Evolutionary conservation across 2,797 vertebrate species (phyloP).

Genomic region (Helostoma temminkii): DNA sequence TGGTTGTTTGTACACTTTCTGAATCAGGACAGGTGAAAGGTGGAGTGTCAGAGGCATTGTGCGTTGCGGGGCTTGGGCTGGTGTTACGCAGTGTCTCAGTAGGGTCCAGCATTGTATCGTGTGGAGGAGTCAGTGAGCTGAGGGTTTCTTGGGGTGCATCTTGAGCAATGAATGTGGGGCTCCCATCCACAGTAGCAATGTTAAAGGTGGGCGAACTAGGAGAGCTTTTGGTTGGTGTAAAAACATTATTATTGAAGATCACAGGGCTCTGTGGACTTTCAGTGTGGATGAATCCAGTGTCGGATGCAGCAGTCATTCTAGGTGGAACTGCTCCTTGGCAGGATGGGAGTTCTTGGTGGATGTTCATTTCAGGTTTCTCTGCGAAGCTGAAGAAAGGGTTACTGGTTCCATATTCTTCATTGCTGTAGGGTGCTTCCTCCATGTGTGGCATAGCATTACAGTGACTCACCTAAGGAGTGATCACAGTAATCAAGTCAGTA

Average conservation of each 20-base stretch:
- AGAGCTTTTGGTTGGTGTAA: constrained; percentile 41
- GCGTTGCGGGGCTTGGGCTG: constrained; percentile 8
- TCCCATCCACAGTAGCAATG: constrained; percentile 13
- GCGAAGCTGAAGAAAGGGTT: constrained; percentile 72
- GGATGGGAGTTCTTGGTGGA: constrained; percentile 50
- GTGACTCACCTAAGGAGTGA: constrained; percentile 75
- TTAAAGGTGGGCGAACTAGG: constrained; percentile 17
- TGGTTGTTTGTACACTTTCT: constrained; percentile 15
- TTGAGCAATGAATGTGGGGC: constrained; percentile 1
- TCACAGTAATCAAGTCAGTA: constrained; percentile 11
- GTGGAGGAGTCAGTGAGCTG: background rate
- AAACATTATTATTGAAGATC: constrained; percentile 35
- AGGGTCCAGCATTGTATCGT: constrained; percentile 6
- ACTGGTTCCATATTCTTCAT: constrained; percentile 75
- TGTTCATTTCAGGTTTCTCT: constrained; percentile 62
- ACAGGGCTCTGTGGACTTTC: constrained; percentile 43
- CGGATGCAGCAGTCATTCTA: constrained; percentile 12
- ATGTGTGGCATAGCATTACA: constrained; percentile 53
- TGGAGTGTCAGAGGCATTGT: background rate
- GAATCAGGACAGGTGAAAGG: constrained; percentile 19
- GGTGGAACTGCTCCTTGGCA: constrained; percentile 20
- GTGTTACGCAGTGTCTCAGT: constrained; percentile 9
- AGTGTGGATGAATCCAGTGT: constrained; percentile 24
- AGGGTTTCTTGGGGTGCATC: constrained; percentile 22
- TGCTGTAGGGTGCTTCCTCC: constrained; percentile 72